Percentiles rank a stretch among this genome's conserved stretches.
phyloP scores from a whole-genome alignment of 2,113 vertebrate species.

The Crotalus horridus region DNA sequence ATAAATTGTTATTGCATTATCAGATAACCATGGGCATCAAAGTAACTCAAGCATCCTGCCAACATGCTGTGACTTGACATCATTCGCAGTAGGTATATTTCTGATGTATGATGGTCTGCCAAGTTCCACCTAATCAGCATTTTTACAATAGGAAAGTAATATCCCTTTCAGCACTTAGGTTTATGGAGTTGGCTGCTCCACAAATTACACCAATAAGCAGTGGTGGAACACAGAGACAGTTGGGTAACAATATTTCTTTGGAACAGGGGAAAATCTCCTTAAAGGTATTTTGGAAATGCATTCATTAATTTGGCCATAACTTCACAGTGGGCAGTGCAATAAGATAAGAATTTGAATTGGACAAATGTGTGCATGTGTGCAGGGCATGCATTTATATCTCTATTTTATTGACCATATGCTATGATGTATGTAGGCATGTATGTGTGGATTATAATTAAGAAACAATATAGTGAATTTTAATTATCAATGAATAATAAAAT shows the following conservation, averaged over 20 bases:
- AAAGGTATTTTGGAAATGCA: background rate
- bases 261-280: background rate
- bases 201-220: constrained; percentile 8
- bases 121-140: constrained; percentile 7
- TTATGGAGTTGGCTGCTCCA: background rate
- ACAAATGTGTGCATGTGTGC: background rate
- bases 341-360: background rate
- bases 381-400: background rate
- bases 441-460: too few relatives aligned
- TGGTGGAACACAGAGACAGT: background rate
- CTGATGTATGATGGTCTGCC: background rate
- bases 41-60: constrained; percentile 13
- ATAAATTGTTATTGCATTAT: background rate
- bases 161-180: background rate
- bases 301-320: background rate
- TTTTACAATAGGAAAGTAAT: constrained; percentile 20
- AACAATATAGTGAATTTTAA: too few relatives aligned
- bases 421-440: background rate
- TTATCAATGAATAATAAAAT: too few relatives aligned
- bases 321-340: background rate
- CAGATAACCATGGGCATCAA: background rate
- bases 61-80: constrained; percentile 1
- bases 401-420: background rate
- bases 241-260: background rate
- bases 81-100: background rate